Conservation (phyloP, 2,888 invertebrate genomes). For the Sussaba pulchella region DNA sequence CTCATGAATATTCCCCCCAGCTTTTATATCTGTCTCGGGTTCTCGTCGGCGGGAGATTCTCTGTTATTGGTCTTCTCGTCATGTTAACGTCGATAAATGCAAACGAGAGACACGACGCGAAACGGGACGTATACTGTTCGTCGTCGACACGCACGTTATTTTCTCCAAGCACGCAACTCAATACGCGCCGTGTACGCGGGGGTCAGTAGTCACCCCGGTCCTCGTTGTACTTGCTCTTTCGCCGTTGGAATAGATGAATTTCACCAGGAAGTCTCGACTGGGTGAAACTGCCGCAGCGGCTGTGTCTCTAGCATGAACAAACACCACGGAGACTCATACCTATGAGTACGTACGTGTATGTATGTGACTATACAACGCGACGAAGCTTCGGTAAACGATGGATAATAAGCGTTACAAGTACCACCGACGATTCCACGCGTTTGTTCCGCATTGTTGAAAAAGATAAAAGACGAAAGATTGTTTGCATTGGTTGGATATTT, state of each 20-base stretch:
- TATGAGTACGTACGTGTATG: too few species aligned
- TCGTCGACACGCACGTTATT: conserved; percentile 46
- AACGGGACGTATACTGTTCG: conserved; percentile 21
- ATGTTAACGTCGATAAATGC: conserved; percentile 60
- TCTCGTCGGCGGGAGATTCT: conserved; percentile 8
- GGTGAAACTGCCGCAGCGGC: not conserved
- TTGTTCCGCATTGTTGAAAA: conserved; percentile 79
- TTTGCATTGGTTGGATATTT: too few species aligned
- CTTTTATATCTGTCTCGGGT: conserved; percentile 65
- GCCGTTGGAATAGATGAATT: not conserved
- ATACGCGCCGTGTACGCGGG: conserved; percentile 25
- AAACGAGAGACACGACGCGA: conserved; percentile 52
- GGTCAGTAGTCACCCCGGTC: conserved; percentile 45
- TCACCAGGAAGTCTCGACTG: conserved; percentile 6
- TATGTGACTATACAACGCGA: not conserved
- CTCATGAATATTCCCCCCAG: conserved; percentile 60
- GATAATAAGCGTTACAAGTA: conserved; percentile 64
- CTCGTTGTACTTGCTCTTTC: not conserved
- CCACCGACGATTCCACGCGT: conserved; percentile 76
- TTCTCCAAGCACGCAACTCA: conserved; percentile 48
- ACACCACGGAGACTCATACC: not conserved
- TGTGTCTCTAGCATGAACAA: conserved; percentile 41
- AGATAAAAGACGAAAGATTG: conserved; percentile 43
- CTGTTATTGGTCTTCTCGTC: conserved; percentile 13
- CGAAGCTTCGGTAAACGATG: conserved; percentile 57